These are phyloP conservation scores for Tachypleus tridentatus DNA, from an alignment of 1,140 invertebrate genomes.

Conservation along the genomic window DNA sequence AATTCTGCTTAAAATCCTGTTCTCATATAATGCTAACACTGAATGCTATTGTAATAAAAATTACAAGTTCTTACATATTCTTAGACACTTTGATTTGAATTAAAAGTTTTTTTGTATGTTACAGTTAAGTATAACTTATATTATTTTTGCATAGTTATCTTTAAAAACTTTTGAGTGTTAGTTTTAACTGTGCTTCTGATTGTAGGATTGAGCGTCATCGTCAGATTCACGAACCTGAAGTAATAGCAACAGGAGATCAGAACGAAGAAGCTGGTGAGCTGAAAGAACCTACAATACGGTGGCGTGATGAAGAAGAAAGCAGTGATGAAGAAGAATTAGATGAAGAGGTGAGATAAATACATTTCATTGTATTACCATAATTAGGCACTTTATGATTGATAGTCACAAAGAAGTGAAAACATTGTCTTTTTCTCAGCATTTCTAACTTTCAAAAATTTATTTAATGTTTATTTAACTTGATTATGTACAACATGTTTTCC, in stretches of 20 bases:
- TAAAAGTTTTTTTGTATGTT: neutral
- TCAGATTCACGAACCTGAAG: slow-evolving; percentile 51
- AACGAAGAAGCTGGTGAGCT: slow-evolving; percentile 21
- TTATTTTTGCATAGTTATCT: neutral
- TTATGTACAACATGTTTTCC: neutral
- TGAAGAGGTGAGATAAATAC: slow-evolving; percentile 23
- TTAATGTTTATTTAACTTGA: slow-evolving; percentile 6
- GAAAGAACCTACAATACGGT: slow-evolving; percentile 11
- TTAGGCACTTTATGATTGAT: too few species aligned
- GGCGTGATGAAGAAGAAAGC: slow-evolving; percentile 27
- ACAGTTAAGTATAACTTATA: neutral
- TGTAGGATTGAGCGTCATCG: slow-evolving; percentile 35
- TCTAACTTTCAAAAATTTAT: slow-evolving; percentile 7
- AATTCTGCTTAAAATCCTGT: too few species aligned
- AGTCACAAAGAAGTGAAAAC: too few species aligned
- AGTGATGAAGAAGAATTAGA: slow-evolving; percentile 32
- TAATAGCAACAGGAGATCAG: slow-evolving; percentile 50
- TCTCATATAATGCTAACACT: too few species aligned
- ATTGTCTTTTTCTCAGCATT: too few species aligned
- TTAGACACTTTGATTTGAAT: neutral
- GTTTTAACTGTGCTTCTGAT: neutral
- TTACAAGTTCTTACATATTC: too few species aligned
- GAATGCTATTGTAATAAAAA: too few species aligned
- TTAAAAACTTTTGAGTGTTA: too few species aligned
- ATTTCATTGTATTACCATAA: too few species aligned